phyloP scores from a whole-genome alignment of 2,888 invertebrate species.

The Protonemura montana region DNA sequence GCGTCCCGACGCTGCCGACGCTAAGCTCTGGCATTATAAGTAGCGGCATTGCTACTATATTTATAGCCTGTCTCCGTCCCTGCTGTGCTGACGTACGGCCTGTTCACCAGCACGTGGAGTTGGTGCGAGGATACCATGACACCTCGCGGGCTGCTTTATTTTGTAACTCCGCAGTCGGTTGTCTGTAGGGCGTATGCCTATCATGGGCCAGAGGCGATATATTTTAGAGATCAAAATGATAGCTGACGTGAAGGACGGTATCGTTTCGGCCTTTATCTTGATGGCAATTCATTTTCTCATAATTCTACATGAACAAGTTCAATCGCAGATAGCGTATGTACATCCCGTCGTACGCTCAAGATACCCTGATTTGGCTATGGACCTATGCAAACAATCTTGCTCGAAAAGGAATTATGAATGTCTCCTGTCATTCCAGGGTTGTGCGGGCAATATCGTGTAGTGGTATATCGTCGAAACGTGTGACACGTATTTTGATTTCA shows the following conservation, averaged over 20 bases:
- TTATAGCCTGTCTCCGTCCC: not conserved
- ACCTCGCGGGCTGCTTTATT: not conserved
- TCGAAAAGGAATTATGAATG: too few species aligned
- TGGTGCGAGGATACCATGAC: not conserved
- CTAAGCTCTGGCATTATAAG: not conserved
- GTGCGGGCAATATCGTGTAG: not conserved
- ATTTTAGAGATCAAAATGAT: not conserved
- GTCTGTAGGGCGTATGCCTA: too few species aligned
- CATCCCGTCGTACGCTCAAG: too few species aligned
- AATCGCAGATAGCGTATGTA: not conserved
- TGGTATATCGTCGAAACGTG: too few species aligned
- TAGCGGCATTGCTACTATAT: not conserved
- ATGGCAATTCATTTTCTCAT: too few species aligned
- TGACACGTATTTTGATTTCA: not conserved
- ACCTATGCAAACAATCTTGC: too few species aligned
- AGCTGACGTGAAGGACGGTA: not conserved
- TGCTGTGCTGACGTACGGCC: not conserved
- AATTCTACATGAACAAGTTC: not conserved
- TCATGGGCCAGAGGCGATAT: too few species aligned
- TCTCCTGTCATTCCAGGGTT: too few species aligned
- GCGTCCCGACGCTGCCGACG: not conserved
- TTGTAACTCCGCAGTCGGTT: not conserved
- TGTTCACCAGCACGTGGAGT: not conserved
- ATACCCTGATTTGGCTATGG: too few species aligned
- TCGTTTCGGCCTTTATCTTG: too few species aligned